phyloP scores from a whole-genome alignment of 2,888 invertebrate species.

The Sylvicola cinctus region DNA sequence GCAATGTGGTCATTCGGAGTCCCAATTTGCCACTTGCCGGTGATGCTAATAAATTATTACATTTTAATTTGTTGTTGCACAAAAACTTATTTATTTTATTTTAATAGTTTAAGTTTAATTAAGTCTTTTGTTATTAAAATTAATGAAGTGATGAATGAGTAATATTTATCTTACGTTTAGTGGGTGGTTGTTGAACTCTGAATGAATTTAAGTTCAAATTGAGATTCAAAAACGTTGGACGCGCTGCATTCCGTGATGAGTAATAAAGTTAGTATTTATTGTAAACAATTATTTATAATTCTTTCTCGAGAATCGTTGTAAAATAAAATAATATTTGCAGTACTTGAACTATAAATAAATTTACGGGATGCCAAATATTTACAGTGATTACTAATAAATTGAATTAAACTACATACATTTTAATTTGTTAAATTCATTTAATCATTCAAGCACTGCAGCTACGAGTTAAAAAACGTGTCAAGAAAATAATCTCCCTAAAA shows the following conservation, averaged over 20 bases:
- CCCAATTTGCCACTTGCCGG: constrained; percentile 70
- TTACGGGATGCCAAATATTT: too few species aligned
- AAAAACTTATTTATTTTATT: not conserved
- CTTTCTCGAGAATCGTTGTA: too few species aligned
- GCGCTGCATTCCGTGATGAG: constrained; percentile 52
- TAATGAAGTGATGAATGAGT: too few species aligned
- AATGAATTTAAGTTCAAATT: constrained; percentile 83
- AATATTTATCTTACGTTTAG: constrained; percentile 52
- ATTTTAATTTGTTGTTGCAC: constrained; percentile 1
- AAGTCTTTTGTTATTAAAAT: not conserved
- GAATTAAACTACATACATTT: too few species aligned
- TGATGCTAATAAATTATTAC: constrained; percentile 38
- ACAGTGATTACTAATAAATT: too few species aligned
- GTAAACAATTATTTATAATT: too few species aligned
- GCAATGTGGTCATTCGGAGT: constrained; percentile 76
- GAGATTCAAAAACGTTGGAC: constrained; percentile 96
- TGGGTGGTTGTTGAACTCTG: constrained; percentile 59
- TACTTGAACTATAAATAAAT: too few species aligned
- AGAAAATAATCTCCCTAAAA: too few species aligned
- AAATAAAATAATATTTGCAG: too few species aligned
- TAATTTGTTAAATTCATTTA: too few species aligned
- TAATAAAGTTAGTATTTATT: not conserved
- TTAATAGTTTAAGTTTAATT: not conserved
- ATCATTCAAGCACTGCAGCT: too few species aligned
- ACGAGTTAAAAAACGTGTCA: too few species aligned